These are phyloP conservation scores for Eupeodes latifasciatus DNA, from an alignment of 2,888 invertebrate genomes.

Conservation along the genomic window DNA sequence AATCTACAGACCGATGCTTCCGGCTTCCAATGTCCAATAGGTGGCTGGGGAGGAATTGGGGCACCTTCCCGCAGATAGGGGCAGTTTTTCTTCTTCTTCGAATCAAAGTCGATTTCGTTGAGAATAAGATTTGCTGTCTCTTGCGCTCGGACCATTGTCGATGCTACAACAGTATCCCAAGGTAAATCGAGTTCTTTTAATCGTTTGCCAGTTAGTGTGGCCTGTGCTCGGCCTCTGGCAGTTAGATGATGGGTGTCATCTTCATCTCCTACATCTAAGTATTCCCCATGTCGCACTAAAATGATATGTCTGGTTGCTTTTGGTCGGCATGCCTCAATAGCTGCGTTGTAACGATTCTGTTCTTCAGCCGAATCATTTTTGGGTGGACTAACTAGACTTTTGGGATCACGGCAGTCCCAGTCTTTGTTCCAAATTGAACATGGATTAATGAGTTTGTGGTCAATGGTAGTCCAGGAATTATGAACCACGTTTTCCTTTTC, in stretches of 20 bases:
- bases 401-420: constrained; percentile 95
- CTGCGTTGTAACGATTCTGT: constrained; percentile 89
- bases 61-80: constrained; percentile 95
- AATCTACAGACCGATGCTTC: constrained; percentile 88
- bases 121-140: constrained; percentile 95
- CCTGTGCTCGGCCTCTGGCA: constrained; percentile 92
- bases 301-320: constrained; percentile 90
- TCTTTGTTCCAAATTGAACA: constrained; percentile 92
- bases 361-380: constrained; percentile 85
- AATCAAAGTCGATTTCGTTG: constrained; percentile 87
- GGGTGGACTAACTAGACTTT: constrained; percentile 88
- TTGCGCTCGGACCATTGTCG: constrained; percentile 96
- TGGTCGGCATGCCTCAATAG: constrained; percentile 87
- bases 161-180: constrained; percentile 92
- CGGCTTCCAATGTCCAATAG: constrained; percentile 94
- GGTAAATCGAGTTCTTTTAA: constrained; percentile 91
- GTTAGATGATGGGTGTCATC: constrained; percentile 92
- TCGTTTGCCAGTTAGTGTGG: constrained; percentile 92
- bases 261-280: constrained; percentile 89
- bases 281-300: constrained; percentile 97
- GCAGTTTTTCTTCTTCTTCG: constrained; percentile 87
- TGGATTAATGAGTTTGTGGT: constrained; percentile 77
- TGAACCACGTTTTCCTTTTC: constrained; percentile 85
- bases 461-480: constrained; percentile 88
- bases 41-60: constrained; percentile 97